Evolutionary conservation across 2,888 invertebrate genomes (phyloP), one percentile per base, ranked within the genome.

Genomic region (Aromia moschata): DNA sequence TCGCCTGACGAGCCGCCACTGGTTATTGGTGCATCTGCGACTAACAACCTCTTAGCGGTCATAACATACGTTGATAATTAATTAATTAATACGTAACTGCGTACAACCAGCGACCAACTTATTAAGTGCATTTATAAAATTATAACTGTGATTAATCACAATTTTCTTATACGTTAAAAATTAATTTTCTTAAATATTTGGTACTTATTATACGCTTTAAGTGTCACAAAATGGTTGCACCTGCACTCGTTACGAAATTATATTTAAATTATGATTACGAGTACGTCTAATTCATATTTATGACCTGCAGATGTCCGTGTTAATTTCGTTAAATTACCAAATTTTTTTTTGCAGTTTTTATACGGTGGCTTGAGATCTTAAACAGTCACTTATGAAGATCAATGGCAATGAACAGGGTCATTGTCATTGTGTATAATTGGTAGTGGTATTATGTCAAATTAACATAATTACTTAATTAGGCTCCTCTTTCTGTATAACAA

Each of bases 281-380:
- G 38, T 51, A 52, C 17, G 16, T 18, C 20, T 52, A 52, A 52
- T 52, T 52, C 25, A 14, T 38, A 30, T 40, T 49, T 49, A 30
- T 41, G 41, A 31, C 17, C 15, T 31, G 52, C 52, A 52, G 41
- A 52, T 41, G 52, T 11, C 18, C 37, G 7, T n/a, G n/a, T n/a
- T n/a, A n/a, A n/a, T 37, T 47, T 37, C 20, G n/a, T 20, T 20
- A 37, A 37, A 47, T 46, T 37, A 47, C 18, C 7, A 47, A 36
- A 37, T 47, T 36, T 9, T 17, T 47, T 37, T n/a, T n/a, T n/a
- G n/a, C n/a, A n/a, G n/a, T n/a, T n/a, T n/a, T n/a, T n/a, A n/a
- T n/a, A n/a, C n/a, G n/a, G n/a, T n/a, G n/a, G n/a, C n/a, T n/a
- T n/a, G n/a, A n/a, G n/a, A n/a, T n/a, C n/a, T n/a, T n/a, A n/a